Base-by-base conservation (phyloP, 2,888 invertebrate genomes). In the Cloeon dipterum region DNA sequence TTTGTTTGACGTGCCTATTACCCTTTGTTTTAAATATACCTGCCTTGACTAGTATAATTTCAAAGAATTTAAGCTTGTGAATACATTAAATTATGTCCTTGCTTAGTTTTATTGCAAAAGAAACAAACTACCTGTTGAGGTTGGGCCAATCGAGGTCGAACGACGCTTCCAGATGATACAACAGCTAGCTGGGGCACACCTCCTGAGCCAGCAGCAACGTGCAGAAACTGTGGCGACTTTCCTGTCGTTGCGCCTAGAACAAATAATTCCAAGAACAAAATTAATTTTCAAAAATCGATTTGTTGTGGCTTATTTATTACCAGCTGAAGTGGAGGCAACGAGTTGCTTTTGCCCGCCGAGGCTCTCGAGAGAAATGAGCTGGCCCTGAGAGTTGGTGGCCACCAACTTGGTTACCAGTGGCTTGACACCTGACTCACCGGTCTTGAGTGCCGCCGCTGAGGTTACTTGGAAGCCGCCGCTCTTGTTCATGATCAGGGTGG, bases 331-430 rank as follows among this genome's bases (percentile, higher is more conserved):
- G 16, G 29, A n/a, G 8, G 25, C n/a, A 7, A 16, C 29, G 11
- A 29, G n/a, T 14, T 29, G 26, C 7, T 46, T 43, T 45, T 61
- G 61, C 2, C 66, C 62, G 19, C 68, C 49, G 25, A 68, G 50
- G 50, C 65, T 67, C 50, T 68, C 68, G 26, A 68, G 65, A 0
- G 67, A 66, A 32, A 68, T 65, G 4, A 68, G 58, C 46, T 67
- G 67, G 3, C 65, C 64, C 5, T 63, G 61, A 3, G 75, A 68
- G 51, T 72, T 76, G 5, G 77, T 74, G 18, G 79, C 56, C 14
- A 79, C 66, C n/a, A n/a, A n/a, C 52, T 77, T 76, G 0, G 77
- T 76, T 26, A 77, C 65, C 20, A 76, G 67, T 3, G 71, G 70
- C 21, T 62, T 14, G 21, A 37, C 39, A 19, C 26, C 36, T 23